phyloP scores from a whole-genome alignment of 1,140 invertebrate species.

The Probaryconus sp. region DNA sequence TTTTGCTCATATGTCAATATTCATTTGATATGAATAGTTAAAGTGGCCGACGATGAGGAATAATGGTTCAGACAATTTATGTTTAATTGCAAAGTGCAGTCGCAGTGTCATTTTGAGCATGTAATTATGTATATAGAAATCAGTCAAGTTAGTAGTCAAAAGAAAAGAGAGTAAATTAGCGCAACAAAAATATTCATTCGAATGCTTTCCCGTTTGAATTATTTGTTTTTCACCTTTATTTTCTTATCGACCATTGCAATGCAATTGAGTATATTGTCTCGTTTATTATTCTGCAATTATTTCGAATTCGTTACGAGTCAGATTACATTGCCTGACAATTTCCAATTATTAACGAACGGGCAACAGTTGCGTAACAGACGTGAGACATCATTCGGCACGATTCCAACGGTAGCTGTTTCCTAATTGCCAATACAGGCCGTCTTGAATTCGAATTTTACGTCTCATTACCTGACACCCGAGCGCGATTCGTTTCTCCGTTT shows the following conservation, averaged over 20 bases:
- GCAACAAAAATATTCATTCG: not conserved
- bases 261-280: not conserved
- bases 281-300: constrained; percentile 30
- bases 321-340: constrained; percentile 23
- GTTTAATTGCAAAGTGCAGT: constrained; percentile 23
- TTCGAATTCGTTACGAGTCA: constrained; percentile 19
- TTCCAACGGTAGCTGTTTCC: constrained; percentile 1
- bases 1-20: constrained; percentile 22
- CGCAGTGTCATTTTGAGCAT: constrained; percentile 6
- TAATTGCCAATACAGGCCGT: constrained; percentile 16
- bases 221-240: not conserved
- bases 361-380: not conserved
- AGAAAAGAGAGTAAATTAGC: constrained; percentile 19
- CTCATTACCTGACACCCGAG: constrained; percentile 12
- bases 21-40: constrained; percentile 18
- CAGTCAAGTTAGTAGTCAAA: constrained; percentile 3
- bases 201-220: not conserved
- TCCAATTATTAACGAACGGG: constrained; percentile 6
- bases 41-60: constrained; percentile 22
- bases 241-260: not conserved
- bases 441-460: constrained; percentile 14
- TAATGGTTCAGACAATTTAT: constrained; percentile 33
- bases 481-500: constrained; percentile 9
- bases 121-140: constrained; percentile 8
- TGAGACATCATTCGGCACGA: constrained; percentile 5